Percentiles rank a stretch among this genome's conserved stretches.
phyloP scores from a whole-genome alignment of 2,797 vertebrate species.

The Cygnus olor region DNA sequence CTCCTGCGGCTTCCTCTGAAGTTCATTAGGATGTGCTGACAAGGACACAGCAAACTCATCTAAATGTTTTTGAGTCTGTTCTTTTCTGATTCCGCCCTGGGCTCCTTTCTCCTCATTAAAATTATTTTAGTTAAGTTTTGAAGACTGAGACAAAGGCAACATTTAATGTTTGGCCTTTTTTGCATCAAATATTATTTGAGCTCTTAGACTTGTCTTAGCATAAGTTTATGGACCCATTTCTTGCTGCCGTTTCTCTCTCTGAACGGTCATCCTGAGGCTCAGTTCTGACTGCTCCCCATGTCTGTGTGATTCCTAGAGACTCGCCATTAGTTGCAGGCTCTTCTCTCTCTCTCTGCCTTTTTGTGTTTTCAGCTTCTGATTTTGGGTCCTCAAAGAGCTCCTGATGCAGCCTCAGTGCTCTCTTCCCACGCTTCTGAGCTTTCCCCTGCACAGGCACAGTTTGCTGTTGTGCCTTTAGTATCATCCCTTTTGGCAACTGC shows the following conservation, averaged over 20 bases:
- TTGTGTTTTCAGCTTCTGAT: conserved; percentile 21
- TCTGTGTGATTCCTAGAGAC: neutral
- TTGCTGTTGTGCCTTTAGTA: conserved; percentile 52
- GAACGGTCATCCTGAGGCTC: neutral
- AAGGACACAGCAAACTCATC: conserved; percentile 26
- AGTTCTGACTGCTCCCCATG: neutral
- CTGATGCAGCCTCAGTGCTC: conserved; percentile 3
- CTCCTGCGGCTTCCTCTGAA: conserved; percentile 42
- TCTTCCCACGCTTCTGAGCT: conserved; percentile 54
- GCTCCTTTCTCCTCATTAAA: conserved; percentile 61
- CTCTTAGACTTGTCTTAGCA: neutral
- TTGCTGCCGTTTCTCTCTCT: neutral
- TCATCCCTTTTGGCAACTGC: conserved; percentile 28
- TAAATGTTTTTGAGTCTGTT: conserved; percentile 34
- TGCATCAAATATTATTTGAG: neutral
- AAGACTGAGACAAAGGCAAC: conserved; percentile 38
- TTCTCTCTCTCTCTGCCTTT: conserved; percentile 26
- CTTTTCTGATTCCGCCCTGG: conserved; percentile 33
- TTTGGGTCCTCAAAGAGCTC: conserved; percentile 40
- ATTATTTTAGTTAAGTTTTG: conserved; percentile 40
- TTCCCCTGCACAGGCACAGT: conserved; percentile 22
- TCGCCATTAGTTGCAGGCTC: neutral
- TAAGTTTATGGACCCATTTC: neutral
- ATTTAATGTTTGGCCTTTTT: conserved; percentile 6
- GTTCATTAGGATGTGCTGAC: conserved; percentile 43